Base-by-base conservation (phyloP, 2,797 vertebrate species). In the Rhinella marina region DNA sequence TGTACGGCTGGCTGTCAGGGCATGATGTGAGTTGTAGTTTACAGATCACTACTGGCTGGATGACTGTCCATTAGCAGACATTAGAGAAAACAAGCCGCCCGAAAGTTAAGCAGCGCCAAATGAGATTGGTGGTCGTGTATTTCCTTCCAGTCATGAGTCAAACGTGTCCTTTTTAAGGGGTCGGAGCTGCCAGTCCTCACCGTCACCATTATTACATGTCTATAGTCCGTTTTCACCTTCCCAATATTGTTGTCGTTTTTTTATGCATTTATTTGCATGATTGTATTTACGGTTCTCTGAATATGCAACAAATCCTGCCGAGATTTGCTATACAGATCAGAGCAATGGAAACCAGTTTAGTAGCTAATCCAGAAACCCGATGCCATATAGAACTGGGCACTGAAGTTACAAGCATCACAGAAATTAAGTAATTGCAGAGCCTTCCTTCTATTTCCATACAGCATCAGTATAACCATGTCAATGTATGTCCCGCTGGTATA, bases 381-480 rank as follows among this genome's bases (percentile, higher is more conserved):
- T 80, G 52, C 54, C 77, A 59, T 59, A 57, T 32, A 27, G 56
- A 72, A 50, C n/a, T 23, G 14, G 41, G 72, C 3, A 0, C 21
- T 23, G 48, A 75, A 50, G 72, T 50, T 12, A 75, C 41, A 13
- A 52, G 72, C 19, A 3, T 23, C 72, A 13, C n/a, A 48, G 68
- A 41, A 17, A 32, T 27, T 4, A 29, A n/a, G 25, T 70, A 70
- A 32, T 32, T 70, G 14, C 66, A 17, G 16, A 17, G 27, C 7
- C 9, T 7, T 68, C 59, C 8, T 66, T 13, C 62, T 9, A n/a
- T 32, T 29, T 70, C 68, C 27, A 6, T 41, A n/a, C 0, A 52
- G 41, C 72, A 75, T 75, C 72, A 23, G n/a, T 75, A n/a, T 75
- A 75, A 75, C n/a, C n/a, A n/a, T n/a, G n/a, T 75, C 72, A 73